Conservation (phyloP, 2,888 invertebrate genomes). For the Piscicola geometra region DNA sequence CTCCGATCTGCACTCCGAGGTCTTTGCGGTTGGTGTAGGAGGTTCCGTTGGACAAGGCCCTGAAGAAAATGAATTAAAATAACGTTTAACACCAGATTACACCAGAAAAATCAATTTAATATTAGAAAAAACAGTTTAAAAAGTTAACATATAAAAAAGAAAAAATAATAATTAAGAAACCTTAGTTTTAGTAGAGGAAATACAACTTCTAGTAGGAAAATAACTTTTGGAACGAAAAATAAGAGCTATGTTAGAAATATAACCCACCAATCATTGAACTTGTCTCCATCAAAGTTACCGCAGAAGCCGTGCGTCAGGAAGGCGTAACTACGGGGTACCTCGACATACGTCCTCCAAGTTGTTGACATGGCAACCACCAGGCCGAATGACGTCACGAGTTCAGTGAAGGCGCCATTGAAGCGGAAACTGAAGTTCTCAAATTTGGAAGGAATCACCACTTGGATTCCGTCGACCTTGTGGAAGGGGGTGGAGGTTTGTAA, state of each 20-base stretch:
- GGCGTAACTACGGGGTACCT: background rate
- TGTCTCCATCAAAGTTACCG: constrained; percentile 16
- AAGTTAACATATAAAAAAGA: background rate
- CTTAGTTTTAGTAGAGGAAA: too few species aligned
- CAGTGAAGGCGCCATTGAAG: constrained; percentile 1
- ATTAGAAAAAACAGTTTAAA: too few species aligned
- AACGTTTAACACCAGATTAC: too few species aligned
- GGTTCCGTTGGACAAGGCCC: background rate
- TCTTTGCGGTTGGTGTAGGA: constrained; percentile 5
- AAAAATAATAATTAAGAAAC: too few species aligned
- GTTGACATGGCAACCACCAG: constrained; percentile 5
- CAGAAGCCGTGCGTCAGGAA: constrained; percentile 1
- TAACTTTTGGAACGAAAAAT: too few species aligned
- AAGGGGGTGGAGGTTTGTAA: too few species aligned
- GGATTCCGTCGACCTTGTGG: background rate
- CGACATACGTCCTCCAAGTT: background rate
- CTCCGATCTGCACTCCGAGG: background rate
- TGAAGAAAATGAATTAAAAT: too few species aligned
- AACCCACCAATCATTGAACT: background rate
- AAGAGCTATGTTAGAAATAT: too few species aligned
- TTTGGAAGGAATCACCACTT: constrained; percentile 15
- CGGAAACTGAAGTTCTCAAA: background rate
- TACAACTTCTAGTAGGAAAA: too few species aligned
- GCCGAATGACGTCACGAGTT: background rate
- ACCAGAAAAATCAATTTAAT: too few species aligned